Evolutionary conservation across 2,888 invertebrate genomes (phyloP), one percentile per base, ranked within the genome.

Genomic region (Agrochola circellaris): DNA sequence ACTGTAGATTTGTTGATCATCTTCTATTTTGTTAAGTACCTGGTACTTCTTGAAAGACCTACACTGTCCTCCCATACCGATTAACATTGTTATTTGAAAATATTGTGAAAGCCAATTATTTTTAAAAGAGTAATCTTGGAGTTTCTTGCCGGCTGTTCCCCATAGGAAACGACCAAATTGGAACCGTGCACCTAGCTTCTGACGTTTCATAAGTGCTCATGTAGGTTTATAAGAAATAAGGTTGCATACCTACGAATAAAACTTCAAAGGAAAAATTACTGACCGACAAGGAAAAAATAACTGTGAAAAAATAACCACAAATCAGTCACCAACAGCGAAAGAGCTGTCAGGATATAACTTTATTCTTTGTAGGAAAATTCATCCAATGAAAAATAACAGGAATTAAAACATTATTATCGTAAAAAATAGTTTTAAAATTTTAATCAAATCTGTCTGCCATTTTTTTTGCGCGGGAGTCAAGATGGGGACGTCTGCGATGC

Each of bases 401-500:
- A 75, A 66, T 20, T 68, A 72, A 58, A 83, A 64, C 64, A 83
- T 71, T 76, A 68, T 30, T 8, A 62, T 60, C 38, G 71, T 61
- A 64, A 64, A 61, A 56, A 72, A 75, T 1, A 60, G 62, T 65
- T 67, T 72, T 42, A 20, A 48, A 78, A 58, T 83, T 76, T 68
- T 42, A 45, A 77, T 75, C 38, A 60, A 7, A 26, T 45, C 26
- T 9, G 13, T 77, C 11, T 17, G 42, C 42, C 9, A 61, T 78
- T 82, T 81, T 81, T n/a, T 61, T 81, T 66, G 15, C 54, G 34
- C 48, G 54, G 58, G 51, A 45, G 67, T 66, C 82, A 94, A 97
- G 97, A 96, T 95, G 97, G 97, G 93, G 94, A 92, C 78, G 90
- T 95, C 74, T 97, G 97, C 83, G 96, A 97, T 90, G 94, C 97